Conservation (phyloP, 2,113 vertebrate species). For the Myotis davidii region DNA sequence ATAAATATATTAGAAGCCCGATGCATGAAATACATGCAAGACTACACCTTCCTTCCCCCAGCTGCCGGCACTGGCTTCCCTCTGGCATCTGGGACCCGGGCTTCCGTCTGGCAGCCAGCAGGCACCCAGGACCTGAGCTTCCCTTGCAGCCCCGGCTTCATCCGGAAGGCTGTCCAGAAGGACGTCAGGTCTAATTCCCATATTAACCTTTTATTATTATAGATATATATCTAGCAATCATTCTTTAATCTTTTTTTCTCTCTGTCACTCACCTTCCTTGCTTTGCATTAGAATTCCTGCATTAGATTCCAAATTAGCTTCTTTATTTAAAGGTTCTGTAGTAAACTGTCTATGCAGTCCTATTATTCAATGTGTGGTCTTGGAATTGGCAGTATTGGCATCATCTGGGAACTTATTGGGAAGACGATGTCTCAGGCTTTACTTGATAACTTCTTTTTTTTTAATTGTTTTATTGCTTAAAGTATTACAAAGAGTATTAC, state of each 20-base stretch:
- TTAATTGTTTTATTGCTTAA: no score
- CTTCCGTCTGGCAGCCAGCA: no score
- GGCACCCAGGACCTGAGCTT: no score
- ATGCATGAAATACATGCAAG: no score
- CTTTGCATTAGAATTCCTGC: neutral
- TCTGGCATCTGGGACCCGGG: no score
- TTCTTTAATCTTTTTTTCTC: neutral
- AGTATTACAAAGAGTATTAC: no score
- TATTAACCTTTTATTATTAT: neutral
- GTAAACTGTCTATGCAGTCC: neutral
- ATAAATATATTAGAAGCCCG: no score
- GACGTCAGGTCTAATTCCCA: no score
- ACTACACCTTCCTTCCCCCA: no score
- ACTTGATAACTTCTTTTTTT: neutral
- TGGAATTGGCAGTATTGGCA: neutral
- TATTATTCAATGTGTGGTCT: neutral
- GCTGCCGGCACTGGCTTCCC: no score
- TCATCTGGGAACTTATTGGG: neutral
- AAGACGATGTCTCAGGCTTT: neutral
- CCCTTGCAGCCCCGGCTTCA: no score
- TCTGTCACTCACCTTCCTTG: neutral
- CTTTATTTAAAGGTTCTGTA: neutral
- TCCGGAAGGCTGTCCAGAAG: no score
- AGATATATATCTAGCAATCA: neutral
- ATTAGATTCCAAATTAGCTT: neutral